These are phyloP conservation scores for Drosophila grimshawi DNA, from an alignment of 1,140 invertebrate species.

Conservation along the genomic window DNA sequence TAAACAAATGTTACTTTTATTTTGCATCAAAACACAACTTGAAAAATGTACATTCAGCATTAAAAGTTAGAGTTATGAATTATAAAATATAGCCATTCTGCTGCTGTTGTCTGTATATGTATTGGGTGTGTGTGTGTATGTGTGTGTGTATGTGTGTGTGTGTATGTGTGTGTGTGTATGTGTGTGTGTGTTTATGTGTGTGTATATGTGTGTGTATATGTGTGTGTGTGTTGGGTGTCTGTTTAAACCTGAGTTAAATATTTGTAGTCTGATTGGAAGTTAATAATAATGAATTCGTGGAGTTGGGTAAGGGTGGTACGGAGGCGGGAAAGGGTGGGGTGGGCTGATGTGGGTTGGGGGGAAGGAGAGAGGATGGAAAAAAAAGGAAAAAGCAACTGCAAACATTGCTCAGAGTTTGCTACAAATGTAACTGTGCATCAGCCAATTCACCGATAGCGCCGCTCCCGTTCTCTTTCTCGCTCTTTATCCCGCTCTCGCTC, in stretches of 20 bases:
- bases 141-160: constrained; percentile 14
- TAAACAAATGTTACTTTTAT: constrained; percentile 66
- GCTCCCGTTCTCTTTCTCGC: constrained; percentile 36
- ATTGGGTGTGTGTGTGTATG: constrained; percentile 43
- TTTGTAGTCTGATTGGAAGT: neutral
- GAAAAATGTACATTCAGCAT: constrained; percentile 61
- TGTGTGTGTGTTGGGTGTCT: constrained; percentile 16
- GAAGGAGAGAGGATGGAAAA: neutral
- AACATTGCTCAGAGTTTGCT: constrained; percentile 16
- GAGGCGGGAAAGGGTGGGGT: neutral
- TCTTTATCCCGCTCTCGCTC: constrained; percentile 27
- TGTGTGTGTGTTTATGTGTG: constrained; percentile 30
- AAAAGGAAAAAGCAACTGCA: constrained; percentile 30
- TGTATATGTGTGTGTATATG: constrained; percentile 47
- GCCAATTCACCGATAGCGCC: constrained; percentile 64
- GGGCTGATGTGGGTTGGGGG: too few species aligned
- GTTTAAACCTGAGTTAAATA: constrained; percentile 56
- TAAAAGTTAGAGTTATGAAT: constrained; percentile 59
- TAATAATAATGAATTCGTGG: constrained; percentile 3
- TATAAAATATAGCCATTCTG: constrained; percentile 60
- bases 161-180: constrained; percentile 45
- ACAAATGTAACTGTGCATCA: constrained; percentile 6
- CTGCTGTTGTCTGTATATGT: constrained; percentile 20
- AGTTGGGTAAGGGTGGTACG: too few species aligned
- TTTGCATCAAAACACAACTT: constrained; percentile 72